Evolutionary conservation across 2,113 vertebrate species (phyloP).

Genomic region (Pachypanchax playfairii): DNA sequence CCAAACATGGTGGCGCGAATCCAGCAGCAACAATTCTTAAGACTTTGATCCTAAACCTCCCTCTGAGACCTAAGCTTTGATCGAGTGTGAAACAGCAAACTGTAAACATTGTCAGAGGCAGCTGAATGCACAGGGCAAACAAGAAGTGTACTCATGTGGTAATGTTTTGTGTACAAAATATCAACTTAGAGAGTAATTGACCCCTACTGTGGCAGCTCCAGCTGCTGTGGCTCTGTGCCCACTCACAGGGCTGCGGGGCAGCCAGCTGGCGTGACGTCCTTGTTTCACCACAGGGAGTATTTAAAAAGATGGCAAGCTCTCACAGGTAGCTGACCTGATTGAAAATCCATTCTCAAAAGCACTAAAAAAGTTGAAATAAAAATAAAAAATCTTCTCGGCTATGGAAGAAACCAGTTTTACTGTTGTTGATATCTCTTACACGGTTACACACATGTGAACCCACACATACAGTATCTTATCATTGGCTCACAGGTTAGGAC

Average conservation of each 20-base stretch:
- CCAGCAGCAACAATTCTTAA: constrained; percentile 18
- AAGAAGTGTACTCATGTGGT: constrained; percentile 6
- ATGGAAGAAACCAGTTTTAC: constrained; percentile 22
- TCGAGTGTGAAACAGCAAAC: constrained; percentile 41
- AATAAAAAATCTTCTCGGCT: constrained; percentile 16
- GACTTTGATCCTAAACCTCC: constrained; percentile 46
- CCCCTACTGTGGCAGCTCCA: constrained; percentile 60
- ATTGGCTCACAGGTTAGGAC: constrained; percentile 67
- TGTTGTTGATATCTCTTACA: constrained; percentile 47
- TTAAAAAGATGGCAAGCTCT: constrained; percentile 41
- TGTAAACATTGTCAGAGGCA: constrained; percentile 33
- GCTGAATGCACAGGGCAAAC: constrained; percentile 23
- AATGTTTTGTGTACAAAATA: constrained; percentile 44
- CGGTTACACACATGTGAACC: constrained; percentile 29
- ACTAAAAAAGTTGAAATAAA: constrained; percentile 17
- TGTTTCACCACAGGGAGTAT: constrained; percentile 4
- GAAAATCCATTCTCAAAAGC: constrained; percentile 49
- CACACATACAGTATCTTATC: constrained; percentile 70
- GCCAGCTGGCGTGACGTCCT: constrained; percentile 59
- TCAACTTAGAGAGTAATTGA: constrained; percentile 59
- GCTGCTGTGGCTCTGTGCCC: constrained; percentile 49
- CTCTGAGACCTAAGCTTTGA: constrained; percentile 42
- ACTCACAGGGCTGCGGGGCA: constrained; percentile 49
- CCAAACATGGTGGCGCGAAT: constrained; percentile 29
- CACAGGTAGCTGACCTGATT: constrained; percentile 51